A percentile compares a stretch with the other conserved stretches of the same genome.
Conservation (phyloP, 53 echinoderm and acorn worm species). For the Stichopus horrens region DNA sequence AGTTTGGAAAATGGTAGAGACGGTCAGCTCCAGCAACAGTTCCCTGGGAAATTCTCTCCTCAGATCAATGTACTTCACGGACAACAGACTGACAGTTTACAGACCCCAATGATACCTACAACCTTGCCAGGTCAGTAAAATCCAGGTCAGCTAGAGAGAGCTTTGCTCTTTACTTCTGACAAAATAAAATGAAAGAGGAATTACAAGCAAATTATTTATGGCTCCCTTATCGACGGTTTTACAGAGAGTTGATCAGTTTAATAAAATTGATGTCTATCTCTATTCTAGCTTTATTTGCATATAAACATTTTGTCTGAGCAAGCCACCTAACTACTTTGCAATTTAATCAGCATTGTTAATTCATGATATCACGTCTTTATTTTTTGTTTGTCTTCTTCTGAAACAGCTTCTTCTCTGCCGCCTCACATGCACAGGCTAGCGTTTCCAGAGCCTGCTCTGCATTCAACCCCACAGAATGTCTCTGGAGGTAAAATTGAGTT, state of each 20-base stretch:
- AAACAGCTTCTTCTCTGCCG: slow-evolving; percentile 51
- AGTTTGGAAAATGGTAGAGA: slow-evolving; percentile 18
- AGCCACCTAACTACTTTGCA: too few species aligned
- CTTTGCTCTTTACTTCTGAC: too few species aligned
- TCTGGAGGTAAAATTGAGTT: slow-evolving; percentile 42
- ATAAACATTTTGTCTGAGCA: too few species aligned
- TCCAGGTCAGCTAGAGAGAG: not conserved
- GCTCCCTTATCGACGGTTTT: too few species aligned
- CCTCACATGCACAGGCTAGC: slow-evolving; percentile 59
- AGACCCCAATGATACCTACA: not conserved
- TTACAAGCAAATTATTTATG: too few species aligned
- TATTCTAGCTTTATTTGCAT: too few species aligned
- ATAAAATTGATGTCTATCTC: too few species aligned
- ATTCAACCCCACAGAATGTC: slow-evolving; percentile 74
- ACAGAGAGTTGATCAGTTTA: too few species aligned
- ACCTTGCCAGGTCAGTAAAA: not conserved
- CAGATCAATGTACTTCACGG: not conserved
- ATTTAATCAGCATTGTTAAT: too few species aligned
- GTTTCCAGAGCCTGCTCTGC: slow-evolving; percentile 72
- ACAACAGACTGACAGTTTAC: not conserved
- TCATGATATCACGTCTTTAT: too few species aligned
- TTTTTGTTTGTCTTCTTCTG: too few species aligned
- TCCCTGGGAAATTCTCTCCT: slow-evolving; percentile 12
- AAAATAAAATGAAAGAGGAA: too few species aligned
- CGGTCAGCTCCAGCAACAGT: not conserved